Evolutionary conservation across 2,888 invertebrate genomes (phyloP).

Genomic region (Apotomis turbidana): DNA sequence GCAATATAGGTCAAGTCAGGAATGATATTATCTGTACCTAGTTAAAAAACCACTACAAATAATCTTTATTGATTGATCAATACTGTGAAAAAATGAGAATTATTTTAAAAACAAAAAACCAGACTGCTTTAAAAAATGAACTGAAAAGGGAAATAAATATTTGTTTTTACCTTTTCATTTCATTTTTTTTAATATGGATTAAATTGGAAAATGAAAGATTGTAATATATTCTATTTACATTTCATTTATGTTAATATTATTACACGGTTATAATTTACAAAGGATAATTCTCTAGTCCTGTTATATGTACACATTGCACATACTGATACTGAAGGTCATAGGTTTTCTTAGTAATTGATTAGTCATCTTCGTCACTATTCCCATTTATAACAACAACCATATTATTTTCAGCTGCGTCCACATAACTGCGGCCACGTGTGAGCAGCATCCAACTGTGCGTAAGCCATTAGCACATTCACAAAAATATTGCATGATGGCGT

Average conservation of each 20-base stretch:
- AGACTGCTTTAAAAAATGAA: too few species aligned
- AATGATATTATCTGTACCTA: too few species aligned
- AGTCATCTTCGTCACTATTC: slow-evolving; percentile 24
- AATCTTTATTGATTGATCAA: too few species aligned
- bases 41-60: too few species aligned
- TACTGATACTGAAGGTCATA: slow-evolving; percentile 3
- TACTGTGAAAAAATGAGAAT: too few species aligned
- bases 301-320: neutral
- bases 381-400: slow-evolving; percentile 26
- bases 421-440: slow-evolving; percentile 23
- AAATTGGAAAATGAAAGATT: neutral
- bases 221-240: neutral
- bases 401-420: slow-evolving; percentile 23
- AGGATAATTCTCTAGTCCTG: neutral
- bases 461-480: slow-evolving; percentile 25
- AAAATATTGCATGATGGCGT: slow-evolving; percentile 22
- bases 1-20: too few species aligned
- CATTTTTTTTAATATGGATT: neutral
- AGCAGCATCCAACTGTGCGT: slow-evolving; percentile 22
- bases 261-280: slow-evolving; percentile 5
- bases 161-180: too few species aligned
- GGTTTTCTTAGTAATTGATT: slow-evolving; percentile 3
- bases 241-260: neutral
- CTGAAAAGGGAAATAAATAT: too few species aligned
- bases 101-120: neutral